phyloP scores from a whole-genome alignment of 2,113 vertebrate genomes.

The Vimba vimba region DNA sequence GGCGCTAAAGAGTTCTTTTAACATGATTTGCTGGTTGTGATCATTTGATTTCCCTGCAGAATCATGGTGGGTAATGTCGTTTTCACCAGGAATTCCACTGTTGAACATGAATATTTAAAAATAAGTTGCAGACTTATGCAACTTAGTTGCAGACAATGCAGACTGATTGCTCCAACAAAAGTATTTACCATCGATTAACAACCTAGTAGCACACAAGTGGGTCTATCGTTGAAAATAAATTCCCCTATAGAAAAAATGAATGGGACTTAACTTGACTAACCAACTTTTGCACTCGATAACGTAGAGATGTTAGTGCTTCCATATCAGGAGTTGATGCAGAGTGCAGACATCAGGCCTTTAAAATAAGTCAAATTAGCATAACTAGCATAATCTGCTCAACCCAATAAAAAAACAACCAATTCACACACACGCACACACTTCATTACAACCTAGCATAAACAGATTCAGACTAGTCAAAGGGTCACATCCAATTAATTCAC shows the following conservation, averaged over 20 bases:
- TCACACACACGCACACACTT: neutral
- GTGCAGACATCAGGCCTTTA: neutral
- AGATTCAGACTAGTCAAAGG: slow-evolving; percentile 5
- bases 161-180: neutral
- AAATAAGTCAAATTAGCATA: neutral
- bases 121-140: neutral
- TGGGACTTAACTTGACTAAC: neutral
- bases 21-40: neutral
- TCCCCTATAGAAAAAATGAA: neutral
- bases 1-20: neutral
- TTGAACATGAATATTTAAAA: neutral
- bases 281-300: neutral
- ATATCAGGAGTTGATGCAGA: neutral
- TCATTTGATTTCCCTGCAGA: neutral
- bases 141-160: neutral
- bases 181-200: neutral
- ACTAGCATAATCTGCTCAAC: neutral
- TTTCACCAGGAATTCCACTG: neutral
- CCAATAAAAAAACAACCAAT: neutral
- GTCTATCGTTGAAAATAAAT: neutral
- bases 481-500: neutral
- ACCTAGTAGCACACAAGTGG: neutral
- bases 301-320: neutral
- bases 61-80: neutral
- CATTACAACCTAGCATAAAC: neutral